These are phyloP conservation scores for Hormiphora californensis DNA, from an alignment of 37 sponge, comb jelly and placozoan genomes.

Conservation along the genomic window DNA sequence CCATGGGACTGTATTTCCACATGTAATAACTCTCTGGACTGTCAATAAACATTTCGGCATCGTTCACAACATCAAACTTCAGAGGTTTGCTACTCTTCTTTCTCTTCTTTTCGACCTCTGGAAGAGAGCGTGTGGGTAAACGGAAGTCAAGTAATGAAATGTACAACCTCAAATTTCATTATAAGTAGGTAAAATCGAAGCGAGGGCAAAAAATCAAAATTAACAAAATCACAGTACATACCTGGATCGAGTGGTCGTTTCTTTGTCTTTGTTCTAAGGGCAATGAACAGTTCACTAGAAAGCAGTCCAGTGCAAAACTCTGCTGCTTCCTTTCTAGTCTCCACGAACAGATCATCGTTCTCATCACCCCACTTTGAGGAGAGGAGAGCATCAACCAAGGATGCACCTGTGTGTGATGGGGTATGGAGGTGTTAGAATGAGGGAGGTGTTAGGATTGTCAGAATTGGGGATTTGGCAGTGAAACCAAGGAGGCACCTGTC, in stretches of 20 bases:
- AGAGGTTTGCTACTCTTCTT: constrained; percentile 9
- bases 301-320: constrained; percentile 50
- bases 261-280: constrained; percentile 14
- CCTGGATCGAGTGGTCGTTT: neutral
- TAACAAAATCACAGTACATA: neutral
- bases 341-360: neutral
- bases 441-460: too few species aligned
- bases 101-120: too few species aligned
- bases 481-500: too few species aligned
- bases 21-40: constrained; percentile 42
- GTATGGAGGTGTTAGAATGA: too few species aligned
- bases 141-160: too few species aligned
- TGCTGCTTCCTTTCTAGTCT: constrained; percentile 2
- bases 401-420: constrained; percentile 16
- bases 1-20: constrained; percentile 55
- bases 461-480: too few species aligned
- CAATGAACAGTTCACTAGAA: constrained; percentile 43
- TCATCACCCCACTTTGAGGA: neutral
- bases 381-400: constrained; percentile 21
- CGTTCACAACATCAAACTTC: constrained; percentile 15
- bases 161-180: too few species aligned
- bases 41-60: constrained; percentile 7
- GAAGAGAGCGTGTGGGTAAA: too few species aligned
- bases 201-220: neutral
- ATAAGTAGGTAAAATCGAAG: neutral